These are phyloP conservation scores for Drosophila funebris DNA, from an alignment of 1,140 invertebrate species.

Conservation along the genomic window DNA sequence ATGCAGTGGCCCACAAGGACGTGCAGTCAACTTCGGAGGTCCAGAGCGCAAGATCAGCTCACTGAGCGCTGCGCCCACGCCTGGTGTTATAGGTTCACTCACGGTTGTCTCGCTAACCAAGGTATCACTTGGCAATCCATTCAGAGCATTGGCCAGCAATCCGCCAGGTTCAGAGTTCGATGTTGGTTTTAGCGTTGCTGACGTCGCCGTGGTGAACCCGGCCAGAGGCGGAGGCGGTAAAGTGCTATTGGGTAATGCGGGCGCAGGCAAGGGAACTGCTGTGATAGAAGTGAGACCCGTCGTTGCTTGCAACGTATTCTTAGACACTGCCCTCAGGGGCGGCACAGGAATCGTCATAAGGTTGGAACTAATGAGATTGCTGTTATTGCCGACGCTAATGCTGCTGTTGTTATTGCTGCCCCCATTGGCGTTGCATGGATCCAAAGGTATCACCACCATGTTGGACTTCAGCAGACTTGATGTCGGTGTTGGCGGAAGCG, in stretches of 20 bases:
- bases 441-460: conserved; percentile 82
- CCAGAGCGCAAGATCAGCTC: conserved; percentile 76
- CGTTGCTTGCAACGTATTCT: conserved; percentile 50
- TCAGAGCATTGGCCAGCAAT: conserved; percentile 54
- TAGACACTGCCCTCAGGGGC: conserved; percentile 71
- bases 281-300: not conserved
- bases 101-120: conserved; percentile 27
- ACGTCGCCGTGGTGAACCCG: conserved; percentile 46
- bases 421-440: conserved; percentile 11
- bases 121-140: conserved; percentile 47
- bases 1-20: conserved; percentile 82
- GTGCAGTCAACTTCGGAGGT: conserved; percentile 83
- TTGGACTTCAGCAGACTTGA: conserved; percentile 63
- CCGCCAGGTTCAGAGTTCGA: conserved; percentile 14
- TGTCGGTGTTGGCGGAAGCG: conserved; percentile 11
- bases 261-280: not conserved
- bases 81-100: conserved; percentile 61
- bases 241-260: not conserved
- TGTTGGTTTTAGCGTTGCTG: not conserved
- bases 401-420: not conserved
- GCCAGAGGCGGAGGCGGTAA: conserved; percentile 63
- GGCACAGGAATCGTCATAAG: conserved; percentile 72
- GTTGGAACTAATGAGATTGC: conserved; percentile 29
- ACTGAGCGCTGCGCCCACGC: conserved; percentile 70
- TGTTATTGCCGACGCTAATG: conserved; percentile 7